Base-by-base conservation (phyloP, 1,140 invertebrate genomes). In the Cyclina sinensis region DNA sequence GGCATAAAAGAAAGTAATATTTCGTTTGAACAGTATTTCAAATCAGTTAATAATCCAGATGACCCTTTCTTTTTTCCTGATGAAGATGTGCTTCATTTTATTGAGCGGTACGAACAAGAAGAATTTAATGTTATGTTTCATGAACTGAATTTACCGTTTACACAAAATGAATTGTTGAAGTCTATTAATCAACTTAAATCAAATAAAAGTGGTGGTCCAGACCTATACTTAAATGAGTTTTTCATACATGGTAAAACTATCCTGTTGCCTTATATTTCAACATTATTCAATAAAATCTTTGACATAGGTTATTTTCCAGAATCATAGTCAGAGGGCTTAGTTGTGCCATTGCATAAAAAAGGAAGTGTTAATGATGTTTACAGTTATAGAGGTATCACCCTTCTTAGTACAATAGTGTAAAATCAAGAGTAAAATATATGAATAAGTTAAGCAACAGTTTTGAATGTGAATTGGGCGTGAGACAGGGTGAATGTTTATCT, bases 51-150 rank as follows among this genome's bases (percentile, higher is more conserved):
- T 35, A 84, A 70, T 35, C 11, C 62, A 0, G 82, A 84, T 21
- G 46, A 74, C 57, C 65, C n/a, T 30, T 84, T 73, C 54, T 84
- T 84, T 65, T 16, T 2, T 21, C 68, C 82, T n/a, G 82, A 76
- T 48, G 80, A 83, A 24, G 82, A 73, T 74, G 27, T 84, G 5
- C 1, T 84, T 27, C n/a, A 73, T 54, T 84, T 73, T 51, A 70
- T 73, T 73, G 82, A 73, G 32, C 30, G 46, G 48, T 73, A 70
- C 74, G 65, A 51, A 65, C 62, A 73, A 12, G 30, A 84, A 35
- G 0, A 84, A 74, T 84, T 70, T 84, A 21, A 84, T 18, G 54
- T 54, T 7, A 86, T 78, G 84, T 78, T 85, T 27, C 30, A 79
- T n/a, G 51, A 86, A 68, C 32, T 39, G 27, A 81, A 81, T 79